These are phyloP conservation scores for Dasypolia templi DNA, from an alignment of 2,888 invertebrate genomes.

Conservation along the genomic window DNA sequence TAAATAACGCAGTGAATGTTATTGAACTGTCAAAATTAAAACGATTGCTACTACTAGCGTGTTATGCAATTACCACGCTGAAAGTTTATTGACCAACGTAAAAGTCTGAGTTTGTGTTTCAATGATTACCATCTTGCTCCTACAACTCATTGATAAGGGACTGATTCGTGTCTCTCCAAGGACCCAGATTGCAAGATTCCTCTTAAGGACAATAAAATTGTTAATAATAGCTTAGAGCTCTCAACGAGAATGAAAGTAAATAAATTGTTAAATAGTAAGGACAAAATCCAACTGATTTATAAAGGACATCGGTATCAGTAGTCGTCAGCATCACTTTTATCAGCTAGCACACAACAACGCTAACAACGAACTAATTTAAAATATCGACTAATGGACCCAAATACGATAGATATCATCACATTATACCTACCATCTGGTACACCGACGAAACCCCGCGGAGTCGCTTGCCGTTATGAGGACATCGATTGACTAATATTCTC, in stretches of 20 bases:
- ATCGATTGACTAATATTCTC: constrained; percentile 38
- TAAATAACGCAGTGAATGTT: too few species aligned
- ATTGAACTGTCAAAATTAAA: too few species aligned
- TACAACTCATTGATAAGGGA: background rate
- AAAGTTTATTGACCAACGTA: background rate
- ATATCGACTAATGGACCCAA: constrained; percentile 43
- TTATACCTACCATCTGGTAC: constrained; percentile 41
- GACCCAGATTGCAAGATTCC: background rate
- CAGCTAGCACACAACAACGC: too few species aligned
- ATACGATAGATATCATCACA: background rate
- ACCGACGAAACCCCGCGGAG: constrained; percentile 32
- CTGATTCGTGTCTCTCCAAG: too few species aligned
- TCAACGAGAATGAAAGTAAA: background rate
- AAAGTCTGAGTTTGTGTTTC: background rate
- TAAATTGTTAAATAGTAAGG: background rate
- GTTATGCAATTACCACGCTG: too few species aligned
- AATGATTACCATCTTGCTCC: background rate
- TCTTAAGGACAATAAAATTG: background rate
- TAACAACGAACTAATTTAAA: constrained; percentile 3
- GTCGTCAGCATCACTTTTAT: background rate
- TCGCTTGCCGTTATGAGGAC: constrained; percentile 34
- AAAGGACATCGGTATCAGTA: background rate
- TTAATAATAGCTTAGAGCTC: too few species aligned
- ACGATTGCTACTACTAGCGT: too few species aligned
- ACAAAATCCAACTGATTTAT: background rate